phyloP scores from a whole-genome alignment of 2,888 invertebrate species.

The Tanypteryx hageni region DNA sequence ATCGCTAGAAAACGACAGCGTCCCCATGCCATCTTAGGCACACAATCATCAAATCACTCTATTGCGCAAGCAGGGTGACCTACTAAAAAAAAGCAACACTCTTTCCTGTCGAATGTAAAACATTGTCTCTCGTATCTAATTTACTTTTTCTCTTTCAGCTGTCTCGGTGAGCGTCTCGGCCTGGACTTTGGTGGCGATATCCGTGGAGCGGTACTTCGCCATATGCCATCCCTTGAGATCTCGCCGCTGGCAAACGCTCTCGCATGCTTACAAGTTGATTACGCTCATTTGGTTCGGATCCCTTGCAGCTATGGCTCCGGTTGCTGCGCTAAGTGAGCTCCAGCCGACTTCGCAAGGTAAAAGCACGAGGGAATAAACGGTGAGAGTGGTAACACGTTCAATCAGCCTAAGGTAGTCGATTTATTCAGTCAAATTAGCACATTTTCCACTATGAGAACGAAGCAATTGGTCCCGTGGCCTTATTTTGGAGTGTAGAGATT shows the following conservation, averaged over 20 bases:
- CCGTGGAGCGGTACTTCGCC: conserved; percentile 87
- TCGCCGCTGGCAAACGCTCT: conserved; percentile 85
- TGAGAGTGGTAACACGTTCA: too few relatives aligned
- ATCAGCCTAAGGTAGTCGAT: too few relatives aligned
- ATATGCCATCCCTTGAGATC: conserved; percentile 87
- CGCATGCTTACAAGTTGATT: conserved; percentile 85
- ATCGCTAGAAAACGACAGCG: too few relatives aligned
- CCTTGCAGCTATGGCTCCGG: conserved; percentile 81
- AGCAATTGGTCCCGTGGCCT: too few relatives aligned
- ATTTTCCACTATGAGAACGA: too few relatives aligned
- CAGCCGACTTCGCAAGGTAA: conserved; percentile 75
- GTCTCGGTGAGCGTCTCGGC: conserved; percentile 86
- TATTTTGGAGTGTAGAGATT: too few relatives aligned
- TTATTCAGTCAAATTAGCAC: too few relatives aligned
- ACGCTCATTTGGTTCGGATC: conserved; percentile 82
- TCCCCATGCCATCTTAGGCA: too few relatives aligned
- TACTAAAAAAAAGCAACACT: too few relatives aligned
- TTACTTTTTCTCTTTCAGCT: conserved; percentile 77
- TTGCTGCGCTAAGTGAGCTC: conserved; percentile 79
- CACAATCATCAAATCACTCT: too few relatives aligned
- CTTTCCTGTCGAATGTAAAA: too few relatives aligned
- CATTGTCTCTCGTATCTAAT: background rate
- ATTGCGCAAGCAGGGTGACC: too few relatives aligned
- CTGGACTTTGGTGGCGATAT: conserved; percentile 87
- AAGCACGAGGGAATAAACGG: background rate